Evolutionary conservation across 2,888 invertebrate species (phyloP).

Genomic region (Prosapia bicincta): DNA sequence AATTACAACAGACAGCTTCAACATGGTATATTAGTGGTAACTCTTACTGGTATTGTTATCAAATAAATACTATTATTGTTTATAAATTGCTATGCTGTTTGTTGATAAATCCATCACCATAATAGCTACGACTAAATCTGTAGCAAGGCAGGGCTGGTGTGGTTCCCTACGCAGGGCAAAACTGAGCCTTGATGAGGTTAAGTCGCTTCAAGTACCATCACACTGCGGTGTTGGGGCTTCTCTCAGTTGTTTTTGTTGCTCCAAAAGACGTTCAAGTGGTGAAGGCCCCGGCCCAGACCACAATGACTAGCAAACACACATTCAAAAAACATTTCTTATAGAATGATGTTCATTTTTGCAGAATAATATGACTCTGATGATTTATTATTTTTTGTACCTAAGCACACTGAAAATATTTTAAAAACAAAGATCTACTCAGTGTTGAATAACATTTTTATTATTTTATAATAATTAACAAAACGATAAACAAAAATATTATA

Average conservation of each 20-base stretch:
- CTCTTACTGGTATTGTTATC: neutral
- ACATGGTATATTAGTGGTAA: neutral
- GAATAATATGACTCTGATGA: too few species aligned
- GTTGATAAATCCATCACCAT: neutral
- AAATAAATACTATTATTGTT: neutral
- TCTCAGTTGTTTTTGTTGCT: conserved; percentile 69
- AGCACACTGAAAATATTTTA: neutral
- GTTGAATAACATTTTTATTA: neutral
- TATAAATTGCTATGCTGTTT: neutral
- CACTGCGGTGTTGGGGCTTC: conserved; percentile 42
- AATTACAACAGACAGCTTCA: neutral
- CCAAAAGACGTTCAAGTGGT: conserved; percentile 72
- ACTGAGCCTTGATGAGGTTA: neutral
- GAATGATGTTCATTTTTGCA: neutral
- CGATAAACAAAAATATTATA: neutral
- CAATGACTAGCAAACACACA: conserved; percentile 55
- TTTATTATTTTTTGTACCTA: too few species aligned
- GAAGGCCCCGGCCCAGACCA: conserved; percentile 77
- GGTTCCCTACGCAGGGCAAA: neutral
- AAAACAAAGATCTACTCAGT: neutral
- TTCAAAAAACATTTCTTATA: neutral
- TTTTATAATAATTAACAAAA: neutral
- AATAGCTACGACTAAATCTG: neutral
- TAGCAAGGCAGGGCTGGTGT: neutral
- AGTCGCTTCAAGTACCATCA: conserved; percentile 17